Conservation (phyloP, 2,797 vertebrate species). For the Octomys mimax region DNA sequence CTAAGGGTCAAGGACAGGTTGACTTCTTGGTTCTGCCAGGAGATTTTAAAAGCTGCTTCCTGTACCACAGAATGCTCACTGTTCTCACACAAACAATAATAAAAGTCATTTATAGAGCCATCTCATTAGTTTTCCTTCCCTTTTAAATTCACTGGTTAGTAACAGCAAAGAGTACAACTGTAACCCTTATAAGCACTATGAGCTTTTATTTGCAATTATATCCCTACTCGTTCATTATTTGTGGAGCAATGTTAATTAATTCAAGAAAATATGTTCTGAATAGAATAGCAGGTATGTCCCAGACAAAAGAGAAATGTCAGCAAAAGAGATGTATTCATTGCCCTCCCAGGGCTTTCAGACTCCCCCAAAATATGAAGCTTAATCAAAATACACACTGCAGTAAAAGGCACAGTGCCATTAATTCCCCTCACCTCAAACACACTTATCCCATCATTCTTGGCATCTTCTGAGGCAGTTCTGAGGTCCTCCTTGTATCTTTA, state of each 20-base stretch:
- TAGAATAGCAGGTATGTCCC: not conserved
- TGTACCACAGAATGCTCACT: conserved; percentile 72
- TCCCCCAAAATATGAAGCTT: not conserved
- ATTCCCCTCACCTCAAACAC: not conserved
- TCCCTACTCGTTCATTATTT: conserved; percentile 57
- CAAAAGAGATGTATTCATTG: not conserved
- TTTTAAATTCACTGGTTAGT: conserved; percentile 54
- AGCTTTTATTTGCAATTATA: conserved; percentile 48
- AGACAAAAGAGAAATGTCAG: not conserved
- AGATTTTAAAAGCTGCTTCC: conserved; percentile 77
- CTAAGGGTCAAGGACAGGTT: conserved; percentile 74
- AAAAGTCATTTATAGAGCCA: conserved; percentile 68
- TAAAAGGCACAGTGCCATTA: not conserved
- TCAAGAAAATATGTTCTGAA: conserved; percentile 32
- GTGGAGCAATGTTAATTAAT: conserved; percentile 6
- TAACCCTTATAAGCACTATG: conserved; percentile 9
- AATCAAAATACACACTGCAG: not conserved
- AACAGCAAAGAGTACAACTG: conserved; percentile 18
- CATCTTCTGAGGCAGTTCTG: not conserved
- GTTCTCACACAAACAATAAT: conserved; percentile 78
- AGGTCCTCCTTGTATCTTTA: not conserved
- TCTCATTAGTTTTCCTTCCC: conserved; percentile 59
- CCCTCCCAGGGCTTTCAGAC: not conserved
- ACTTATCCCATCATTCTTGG: not conserved
- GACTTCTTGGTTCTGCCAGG: conserved; percentile 67